Evolutionary conservation across 2,888 invertebrate species (phyloP).

Genomic region (Pammene aurita): DNA sequence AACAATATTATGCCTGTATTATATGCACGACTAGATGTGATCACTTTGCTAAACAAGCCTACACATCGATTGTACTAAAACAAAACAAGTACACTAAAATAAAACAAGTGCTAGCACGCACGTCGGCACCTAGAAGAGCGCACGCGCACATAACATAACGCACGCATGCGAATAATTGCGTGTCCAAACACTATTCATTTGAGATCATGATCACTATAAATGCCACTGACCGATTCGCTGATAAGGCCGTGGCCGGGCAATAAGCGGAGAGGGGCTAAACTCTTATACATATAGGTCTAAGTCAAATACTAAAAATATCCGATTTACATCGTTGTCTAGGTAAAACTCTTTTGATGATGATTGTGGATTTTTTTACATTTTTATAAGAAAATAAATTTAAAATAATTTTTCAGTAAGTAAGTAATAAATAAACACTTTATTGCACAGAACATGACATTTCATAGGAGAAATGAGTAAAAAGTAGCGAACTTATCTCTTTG

Average conservation of each 20-base stretch:
- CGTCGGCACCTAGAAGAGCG: slow-evolving; percentile 27
- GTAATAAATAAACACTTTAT: too few relatives aligned
- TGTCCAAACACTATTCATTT: slow-evolving; percentile 38
- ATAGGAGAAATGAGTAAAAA: too few relatives aligned
- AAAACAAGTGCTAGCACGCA: slow-evolving; percentile 25
- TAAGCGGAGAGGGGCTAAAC: not conserved
- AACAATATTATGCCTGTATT: not conserved
- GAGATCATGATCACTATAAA: slow-evolving; percentile 39
- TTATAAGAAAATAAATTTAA: too few relatives aligned
- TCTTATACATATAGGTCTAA: too few relatives aligned
- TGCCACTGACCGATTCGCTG: slow-evolving; percentile 36
- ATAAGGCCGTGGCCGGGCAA: slow-evolving; percentile 9
- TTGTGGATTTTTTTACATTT: too few relatives aligned
- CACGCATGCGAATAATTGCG: slow-evolving; percentile 29
- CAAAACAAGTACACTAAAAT: slow-evolving; percentile 21
- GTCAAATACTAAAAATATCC: too few relatives aligned
- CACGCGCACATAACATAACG: slow-evolving; percentile 32
- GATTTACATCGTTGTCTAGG: too few relatives aligned
- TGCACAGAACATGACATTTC: too few relatives aligned
- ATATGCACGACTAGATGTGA: not conserved
- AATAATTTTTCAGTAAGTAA: too few relatives aligned
- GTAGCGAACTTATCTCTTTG: too few relatives aligned
- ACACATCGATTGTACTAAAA: slow-evolving; percentile 18
- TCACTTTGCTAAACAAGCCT: slow-evolving; percentile 15
- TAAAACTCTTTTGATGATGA: too few relatives aligned